Conservation (phyloP, 37 sponge, comb jelly and placozoan species). For the Trichoplax adhaerens region DNA sequence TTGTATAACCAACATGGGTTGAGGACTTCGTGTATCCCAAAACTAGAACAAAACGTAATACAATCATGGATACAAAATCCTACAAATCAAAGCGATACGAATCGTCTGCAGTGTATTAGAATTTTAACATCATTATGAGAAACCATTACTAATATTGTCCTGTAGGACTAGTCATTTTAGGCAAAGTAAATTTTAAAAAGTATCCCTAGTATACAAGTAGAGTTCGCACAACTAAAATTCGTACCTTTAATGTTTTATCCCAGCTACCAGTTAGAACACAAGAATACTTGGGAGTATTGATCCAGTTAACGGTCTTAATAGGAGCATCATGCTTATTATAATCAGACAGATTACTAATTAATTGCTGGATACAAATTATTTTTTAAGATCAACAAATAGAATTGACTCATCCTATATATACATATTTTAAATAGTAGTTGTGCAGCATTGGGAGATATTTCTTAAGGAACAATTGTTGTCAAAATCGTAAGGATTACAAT, state of each 20-base stretch:
- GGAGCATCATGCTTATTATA: constrained; percentile 69
- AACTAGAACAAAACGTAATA: constrained; percentile 31
- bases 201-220: not conserved
- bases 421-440: no score
- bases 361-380: constrained; percentile 3
- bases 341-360: not conserved
- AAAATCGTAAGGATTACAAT: no score
- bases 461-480: no score
- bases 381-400: not conserved
- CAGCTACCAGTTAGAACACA: constrained; percentile 81
- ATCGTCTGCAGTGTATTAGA: not conserved
- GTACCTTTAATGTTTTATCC: constrained; percentile 87
- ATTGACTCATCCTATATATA: no score
- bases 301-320: constrained; percentile 71
- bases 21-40: constrained; percentile 72
- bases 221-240: not conserved
- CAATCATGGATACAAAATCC: not conserved
- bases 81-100: constrained; percentile 2
- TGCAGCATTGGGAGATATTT: no score
- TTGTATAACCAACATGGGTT: constrained; percentile 45
- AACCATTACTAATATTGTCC: no score
- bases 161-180: no score
- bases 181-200: not conserved
- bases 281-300: constrained; percentile 63
- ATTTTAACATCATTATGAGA: constrained; percentile 5